Evolutionary conservation across 2,888 invertebrate species (phyloP).

Genomic region (Xylota sylvarum): DNA sequence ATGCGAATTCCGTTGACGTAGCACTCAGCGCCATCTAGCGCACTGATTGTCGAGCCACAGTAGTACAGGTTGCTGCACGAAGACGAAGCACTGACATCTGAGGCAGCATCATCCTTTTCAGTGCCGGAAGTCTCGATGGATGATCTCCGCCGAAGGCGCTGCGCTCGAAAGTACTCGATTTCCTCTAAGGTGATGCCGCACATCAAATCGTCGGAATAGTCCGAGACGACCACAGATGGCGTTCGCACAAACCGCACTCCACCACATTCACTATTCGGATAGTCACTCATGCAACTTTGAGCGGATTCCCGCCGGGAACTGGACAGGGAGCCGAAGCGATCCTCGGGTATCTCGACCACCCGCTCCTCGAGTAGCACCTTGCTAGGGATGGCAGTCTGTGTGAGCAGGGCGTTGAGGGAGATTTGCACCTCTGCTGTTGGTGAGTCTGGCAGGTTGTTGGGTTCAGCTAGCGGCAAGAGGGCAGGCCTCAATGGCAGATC

Average conservation of each 20-base stretch:
- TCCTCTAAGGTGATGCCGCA: constrained; percentile 87
- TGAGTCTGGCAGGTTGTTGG: constrained; percentile 83
- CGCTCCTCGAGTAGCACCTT: constrained; percentile 87
- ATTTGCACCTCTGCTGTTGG: constrained; percentile 78
- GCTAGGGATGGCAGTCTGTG: constrained; percentile 81
- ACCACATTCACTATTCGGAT: constrained; percentile 84
- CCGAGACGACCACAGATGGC: constrained; percentile 94
- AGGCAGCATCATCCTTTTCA: constrained; percentile 82
- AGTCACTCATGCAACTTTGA: constrained; percentile 85
- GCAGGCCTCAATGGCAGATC: constrained; percentile 84
- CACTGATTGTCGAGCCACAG: constrained; percentile 86
- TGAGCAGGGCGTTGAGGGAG: constrained; percentile 57
- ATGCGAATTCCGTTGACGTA: constrained; percentile 86
- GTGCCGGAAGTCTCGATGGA: constrained; percentile 82
- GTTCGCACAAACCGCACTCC: constrained; percentile 89
- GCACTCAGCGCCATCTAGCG: constrained; percentile 85
- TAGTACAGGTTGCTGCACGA: constrained; percentile 87
- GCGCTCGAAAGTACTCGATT: constrained; percentile 86
- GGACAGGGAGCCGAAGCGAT: constrained; percentile 83
- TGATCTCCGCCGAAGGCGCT: constrained; percentile 83
- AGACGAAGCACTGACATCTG: constrained; percentile 87
- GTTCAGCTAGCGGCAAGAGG: constrained; percentile 83
- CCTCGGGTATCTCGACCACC: constrained; percentile 85
- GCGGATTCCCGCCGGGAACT: constrained; percentile 85
- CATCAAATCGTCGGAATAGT: constrained; percentile 91